Percentiles rank a stretch among this genome's conserved stretches.
phyloP scores from a whole-genome alignment of 2,888 invertebrate species.

The Sympetrum striolatum region DNA sequence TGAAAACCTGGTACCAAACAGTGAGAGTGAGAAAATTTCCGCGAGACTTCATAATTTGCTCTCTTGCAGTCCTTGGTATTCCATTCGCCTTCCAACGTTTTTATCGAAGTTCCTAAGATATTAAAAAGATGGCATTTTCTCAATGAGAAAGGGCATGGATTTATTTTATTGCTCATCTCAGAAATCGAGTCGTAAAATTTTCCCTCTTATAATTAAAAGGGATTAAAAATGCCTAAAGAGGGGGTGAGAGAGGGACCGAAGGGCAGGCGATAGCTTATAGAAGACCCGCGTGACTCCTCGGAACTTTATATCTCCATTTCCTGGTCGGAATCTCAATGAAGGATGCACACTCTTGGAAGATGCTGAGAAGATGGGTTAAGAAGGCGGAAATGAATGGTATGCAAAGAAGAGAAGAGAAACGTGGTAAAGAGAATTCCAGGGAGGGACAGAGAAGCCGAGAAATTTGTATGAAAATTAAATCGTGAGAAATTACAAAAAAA shows the following conservation, averaged over 20 bases:
- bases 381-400: no score
- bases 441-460: background rate
- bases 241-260: background rate
- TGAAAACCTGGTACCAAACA: no score
- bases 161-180: background rate
- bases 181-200: slow-evolving; percentile 4
- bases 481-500: no score
- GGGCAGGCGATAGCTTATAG: background rate
- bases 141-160: background rate
- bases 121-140: background rate
- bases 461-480: no score
- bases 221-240: background rate
- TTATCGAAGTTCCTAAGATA: background rate
- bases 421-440: background rate
- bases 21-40: no score
- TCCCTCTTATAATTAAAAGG: background rate
- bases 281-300: background rate
- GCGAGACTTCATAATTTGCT: no score
- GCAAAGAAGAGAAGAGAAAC: no score
- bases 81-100: background rate
- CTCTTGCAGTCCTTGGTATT: background rate
- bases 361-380: background rate
- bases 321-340: slow-evolving; percentile 13
- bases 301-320: background rate
- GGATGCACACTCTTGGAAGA: background rate